These are phyloP conservation scores for Gari tellinella DNA, from an alignment of 2,888 invertebrate species.

Conservation along the genomic window DNA sequence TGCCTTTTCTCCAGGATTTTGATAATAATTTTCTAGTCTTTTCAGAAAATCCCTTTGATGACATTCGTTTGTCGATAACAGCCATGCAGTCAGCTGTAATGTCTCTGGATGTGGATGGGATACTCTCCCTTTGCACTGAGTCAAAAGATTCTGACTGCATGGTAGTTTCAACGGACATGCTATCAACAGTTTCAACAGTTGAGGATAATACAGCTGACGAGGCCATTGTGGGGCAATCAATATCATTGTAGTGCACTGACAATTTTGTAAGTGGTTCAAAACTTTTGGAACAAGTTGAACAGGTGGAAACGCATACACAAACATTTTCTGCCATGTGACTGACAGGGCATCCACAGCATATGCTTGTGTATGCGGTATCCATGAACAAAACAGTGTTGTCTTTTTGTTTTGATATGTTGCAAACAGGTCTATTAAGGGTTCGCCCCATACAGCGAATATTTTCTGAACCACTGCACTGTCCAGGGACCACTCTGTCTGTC, in stretches of 20 bases:
- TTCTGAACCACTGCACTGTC: conserved; percentile 1
- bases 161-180: conserved; percentile 22
- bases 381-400: conserved; percentile 6
- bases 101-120: conserved; percentile 20
- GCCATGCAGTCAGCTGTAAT: conserved; percentile 14
- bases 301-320: conserved; percentile 43
- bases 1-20: conserved; percentile 2
- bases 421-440: conserved; percentile 11
- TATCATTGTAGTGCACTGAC: conserved; percentile 29
- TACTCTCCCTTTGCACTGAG: conserved; percentile 24
- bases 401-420: conserved; percentile 11
- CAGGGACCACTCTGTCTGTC: conserved; percentile 10
- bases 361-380: conserved; percentile 18
- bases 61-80: conserved; percentile 26
- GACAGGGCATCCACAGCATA: conserved; percentile 48
- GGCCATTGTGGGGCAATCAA: conserved; percentile 30
- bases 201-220: conserved; percentile 6
- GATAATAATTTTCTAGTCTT: too few relatives aligned
- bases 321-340: conserved; percentile 47
- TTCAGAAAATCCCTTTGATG: conserved; percentile 15
- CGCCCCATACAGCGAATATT: background rate
- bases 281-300: conserved; percentile 24
- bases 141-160: conserved; percentile 18
- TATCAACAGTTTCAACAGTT: conserved; percentile 14
- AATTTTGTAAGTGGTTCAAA: conserved; percentile 20